These are phyloP conservation scores for Hymenopus coronatus DNA, from an alignment of 2,888 invertebrate genomes.

Conservation along the genomic window DNA sequence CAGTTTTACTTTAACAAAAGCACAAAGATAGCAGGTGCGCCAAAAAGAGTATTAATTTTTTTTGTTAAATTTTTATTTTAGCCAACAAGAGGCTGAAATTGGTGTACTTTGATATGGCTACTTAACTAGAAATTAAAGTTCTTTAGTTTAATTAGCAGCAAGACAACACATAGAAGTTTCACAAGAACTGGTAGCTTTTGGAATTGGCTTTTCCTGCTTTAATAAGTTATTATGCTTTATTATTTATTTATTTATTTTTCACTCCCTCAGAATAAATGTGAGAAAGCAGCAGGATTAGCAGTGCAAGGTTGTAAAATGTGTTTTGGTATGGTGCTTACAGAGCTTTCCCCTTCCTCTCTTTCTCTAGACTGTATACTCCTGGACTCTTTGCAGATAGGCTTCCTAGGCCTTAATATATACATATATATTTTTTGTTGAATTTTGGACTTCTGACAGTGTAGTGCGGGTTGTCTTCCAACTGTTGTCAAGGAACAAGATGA, in stretches of 20 bases:
- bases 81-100: slow-evolving; percentile 8
- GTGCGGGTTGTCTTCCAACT: neutral
- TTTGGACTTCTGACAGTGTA: neutral
- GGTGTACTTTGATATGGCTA: neutral
- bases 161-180: neutral
- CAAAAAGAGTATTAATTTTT: neutral
- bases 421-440: neutral
- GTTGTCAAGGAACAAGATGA: neutral
- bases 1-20: neutral
- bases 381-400: neutral
- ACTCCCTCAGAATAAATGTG: neutral
- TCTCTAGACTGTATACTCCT: neutral
- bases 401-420: neutral
- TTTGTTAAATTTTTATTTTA: neutral
- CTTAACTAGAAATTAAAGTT: neutral
- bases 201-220: neutral
- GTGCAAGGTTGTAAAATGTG: neutral
- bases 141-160: neutral
- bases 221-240: neutral
- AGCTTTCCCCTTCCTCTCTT: neutral
- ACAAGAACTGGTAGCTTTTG: neutral
- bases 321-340: neutral
- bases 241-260: neutral
- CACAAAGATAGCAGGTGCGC: neutral
- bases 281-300: neutral